Base-by-base conservation (phyloP, 2,888 invertebrate genomes). In the Drosophila seclusa region DNA sequence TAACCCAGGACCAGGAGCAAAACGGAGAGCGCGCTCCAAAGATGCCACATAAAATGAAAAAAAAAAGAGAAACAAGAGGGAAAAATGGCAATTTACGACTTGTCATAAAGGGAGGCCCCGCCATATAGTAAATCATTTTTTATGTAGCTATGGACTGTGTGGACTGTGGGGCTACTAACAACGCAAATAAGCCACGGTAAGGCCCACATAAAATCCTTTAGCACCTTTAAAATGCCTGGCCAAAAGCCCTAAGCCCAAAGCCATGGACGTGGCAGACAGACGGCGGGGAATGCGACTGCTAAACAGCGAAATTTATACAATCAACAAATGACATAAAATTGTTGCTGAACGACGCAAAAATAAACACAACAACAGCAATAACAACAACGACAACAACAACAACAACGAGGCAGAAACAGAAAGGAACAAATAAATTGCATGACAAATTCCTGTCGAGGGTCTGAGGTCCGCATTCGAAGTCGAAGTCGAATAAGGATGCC, bases 111-210 rank as follows among this genome's bases (percentile, higher is more conserved):
- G 83, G 79, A 83, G 81, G 76, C 55, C 74, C 82, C 85, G 78
- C 81, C 87, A 87, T 90, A 89, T 89, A 89, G 88, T 90, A 89
- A 89, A 89, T 87, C 90, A 87, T 90, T 90, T 87, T 90, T 87
- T 89, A 89, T 89, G 90, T 88, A 85, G 86, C 88, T 65, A 61
- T 62, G 62, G 63, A 53, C 32, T 74, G 73, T 74, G 62, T 62
- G 62, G 63, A 53, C 32, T 74, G 74, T 74, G 50, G 29, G 55
- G 73, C 78, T 73, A 76, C 82, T 83, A 82, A 87, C 79, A 84
- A 82, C 73, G 83, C 85, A 85, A 87, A 87, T 89, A 87, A 87
- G 89, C 89, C 80, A 84, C 75, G 80, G 82, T 82, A 84, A 87
- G 87, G 89, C 87, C 78, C 76, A 85, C 88, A 89, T 89, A 87